Evolutionary conservation across 2,888 invertebrate genomes (phyloP).

Genomic region (Drosophila acutilabella): DNA sequence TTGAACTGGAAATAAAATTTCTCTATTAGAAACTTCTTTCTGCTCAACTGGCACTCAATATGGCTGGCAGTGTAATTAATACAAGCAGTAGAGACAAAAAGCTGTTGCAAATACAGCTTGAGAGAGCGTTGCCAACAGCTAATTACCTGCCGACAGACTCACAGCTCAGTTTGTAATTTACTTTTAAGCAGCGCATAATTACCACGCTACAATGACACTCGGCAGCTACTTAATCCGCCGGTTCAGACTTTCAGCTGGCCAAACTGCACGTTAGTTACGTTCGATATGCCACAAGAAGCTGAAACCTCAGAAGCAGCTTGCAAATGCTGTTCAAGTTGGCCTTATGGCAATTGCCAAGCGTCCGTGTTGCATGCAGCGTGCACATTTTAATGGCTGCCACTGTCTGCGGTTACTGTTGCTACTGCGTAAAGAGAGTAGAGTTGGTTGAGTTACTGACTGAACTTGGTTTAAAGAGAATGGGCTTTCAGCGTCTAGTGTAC

Average conservation of each 20-base stretch:
- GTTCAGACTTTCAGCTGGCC: slow-evolving; percentile 15
- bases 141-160: slow-evolving; percentile 40
- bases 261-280: slow-evolving; percentile 28
- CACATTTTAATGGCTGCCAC: slow-evolving; percentile 32
- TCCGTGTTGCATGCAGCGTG: slow-evolving; percentile 29
- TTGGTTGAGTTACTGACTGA: too few relatives aligned
- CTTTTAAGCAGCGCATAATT: slow-evolving; percentile 70
- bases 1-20: neutral
- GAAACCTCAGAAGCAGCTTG: slow-evolving; percentile 8
- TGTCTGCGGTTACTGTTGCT: slow-evolving; percentile 9
- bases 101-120: too few relatives aligned
- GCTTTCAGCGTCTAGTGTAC: slow-evolving; percentile 1
- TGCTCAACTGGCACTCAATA: slow-evolving; percentile 13
- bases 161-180: slow-evolving; percentile 44
- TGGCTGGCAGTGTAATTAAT: slow-evolving; percentile 44
- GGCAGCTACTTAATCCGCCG: slow-evolving; percentile 21
- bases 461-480: too few relatives aligned
- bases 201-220: slow-evolving; percentile 24
- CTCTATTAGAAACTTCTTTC: neutral
- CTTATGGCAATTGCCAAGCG: slow-evolving; percentile 21
- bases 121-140: slow-evolving; percentile 22
- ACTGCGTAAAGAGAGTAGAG: too few relatives aligned
- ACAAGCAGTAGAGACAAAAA: neutral
- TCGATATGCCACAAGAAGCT: slow-evolving; percentile 36
- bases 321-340: neutral